Evolutionary conservation across 2,888 invertebrate genomes (phyloP), one percentile per base, ranked within the genome.

Genomic region (Xestia sexstrigata): DNA sequence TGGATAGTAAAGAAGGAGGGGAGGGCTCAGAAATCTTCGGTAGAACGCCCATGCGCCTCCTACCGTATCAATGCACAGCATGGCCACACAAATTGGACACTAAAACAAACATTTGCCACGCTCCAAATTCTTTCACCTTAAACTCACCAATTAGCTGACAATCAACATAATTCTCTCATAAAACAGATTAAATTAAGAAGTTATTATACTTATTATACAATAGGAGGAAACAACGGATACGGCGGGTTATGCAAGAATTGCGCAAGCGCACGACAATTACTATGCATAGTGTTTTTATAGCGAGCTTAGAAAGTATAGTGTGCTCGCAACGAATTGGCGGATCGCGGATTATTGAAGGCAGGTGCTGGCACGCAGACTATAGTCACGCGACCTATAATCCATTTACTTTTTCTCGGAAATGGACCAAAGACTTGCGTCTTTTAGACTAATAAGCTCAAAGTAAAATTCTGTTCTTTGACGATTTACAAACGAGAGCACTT

Each of bases 211-310:
- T 73, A 52, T 88, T 88, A 85, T 63, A 87, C 81, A 88, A 85
- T 87, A 77, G 80, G 67, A 87, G 85, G 87, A 84, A 88, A 75
- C 74, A 74, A 73, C 79, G 82, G 81, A 83, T 84, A 78, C 74
- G 26, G 79, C 30, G 39, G 13, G 45, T 65, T 87, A 71, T 69
- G 79, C 79, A 84, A 84, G 66, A 35, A 66, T 88, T 88, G 72
- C 78, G 76, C 76, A 82, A 87, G 67, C 49, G 17, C 58, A 79
- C 76, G 78, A 88, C 85, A 85, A 76, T 88, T 84, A 82, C 87
- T 86, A 77, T 82, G 81, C 80, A 76, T 62, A 70, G 83, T 78
- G 82, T 77, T 86, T 87, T 87, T 87, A 82, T 78, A 74, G 72
- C 76, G 65, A 45, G 49, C 70, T 69, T 82, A 87, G 88, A 87